Evolutionary conservation across 2,797 vertebrate genomes (phyloP).

Genomic region (Ammospiza maritima): DNA sequence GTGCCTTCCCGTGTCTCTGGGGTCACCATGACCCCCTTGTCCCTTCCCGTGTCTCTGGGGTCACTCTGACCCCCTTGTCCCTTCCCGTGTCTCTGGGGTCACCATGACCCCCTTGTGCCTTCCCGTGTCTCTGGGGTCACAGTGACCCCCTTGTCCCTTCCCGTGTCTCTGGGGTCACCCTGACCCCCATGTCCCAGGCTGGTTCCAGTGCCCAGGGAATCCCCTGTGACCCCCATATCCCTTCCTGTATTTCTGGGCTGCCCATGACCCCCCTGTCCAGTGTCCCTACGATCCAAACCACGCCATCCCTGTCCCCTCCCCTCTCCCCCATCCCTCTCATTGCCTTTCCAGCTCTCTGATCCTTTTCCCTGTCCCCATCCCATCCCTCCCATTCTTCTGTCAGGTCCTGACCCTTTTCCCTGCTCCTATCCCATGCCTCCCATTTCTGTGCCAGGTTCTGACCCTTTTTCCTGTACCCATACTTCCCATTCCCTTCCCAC

Average conservation of each 20-base stretch:
- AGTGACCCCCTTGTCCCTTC: background rate
- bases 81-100: background rate
- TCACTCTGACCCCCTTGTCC: background rate
- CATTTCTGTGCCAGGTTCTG: no score
- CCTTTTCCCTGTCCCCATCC: no score
- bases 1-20: background rate
- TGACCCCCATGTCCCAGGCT: background rate
- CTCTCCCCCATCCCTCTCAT: background rate
- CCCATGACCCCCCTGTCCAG: accelerated
- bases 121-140: background rate
- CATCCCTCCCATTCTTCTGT: no score
- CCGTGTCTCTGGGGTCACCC: background rate
- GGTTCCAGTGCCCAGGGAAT: background rate
- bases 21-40: background rate
- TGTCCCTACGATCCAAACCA: background rate
- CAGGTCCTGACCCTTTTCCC: no score
- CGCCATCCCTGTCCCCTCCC: background rate
- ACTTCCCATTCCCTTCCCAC: no score
- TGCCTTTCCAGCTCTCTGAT: background rate
- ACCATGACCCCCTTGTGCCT: background rate
- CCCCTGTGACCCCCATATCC: background rate
- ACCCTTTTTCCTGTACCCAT: no score
- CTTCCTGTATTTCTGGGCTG: background rate
- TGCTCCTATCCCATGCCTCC: no score
- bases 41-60: background rate